These are phyloP conservation scores for Ruditapes philippinarum DNA, from an alignment of 1,140 invertebrate species.

Conservation along the genomic window DNA sequence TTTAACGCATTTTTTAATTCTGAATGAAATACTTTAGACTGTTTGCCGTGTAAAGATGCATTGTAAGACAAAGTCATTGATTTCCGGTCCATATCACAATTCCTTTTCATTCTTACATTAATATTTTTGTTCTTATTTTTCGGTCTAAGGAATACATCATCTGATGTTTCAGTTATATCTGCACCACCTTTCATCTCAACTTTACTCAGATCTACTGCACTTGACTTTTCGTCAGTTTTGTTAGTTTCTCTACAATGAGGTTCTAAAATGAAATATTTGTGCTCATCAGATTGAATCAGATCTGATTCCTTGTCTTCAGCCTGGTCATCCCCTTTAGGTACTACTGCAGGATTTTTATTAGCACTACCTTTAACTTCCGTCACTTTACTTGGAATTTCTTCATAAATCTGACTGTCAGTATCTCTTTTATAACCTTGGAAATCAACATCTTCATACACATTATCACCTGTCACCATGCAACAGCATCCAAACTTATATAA, in stretches of 20 bases:
- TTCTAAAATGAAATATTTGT: conserved; percentile 56
- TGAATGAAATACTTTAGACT: background rate
- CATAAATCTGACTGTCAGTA: background rate
- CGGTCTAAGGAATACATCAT: background rate
- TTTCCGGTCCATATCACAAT: conserved; percentile 22
- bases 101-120: background rate
- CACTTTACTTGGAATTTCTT: background rate
- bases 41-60: background rate
- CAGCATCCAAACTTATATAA: conserved; percentile 7
- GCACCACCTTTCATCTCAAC: background rate
- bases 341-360: background rate
- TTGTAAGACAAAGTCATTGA: conserved; percentile 32
- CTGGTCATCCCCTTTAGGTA: background rate
- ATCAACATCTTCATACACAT: conserved; percentile 15
- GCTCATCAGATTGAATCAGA: conserved; percentile 31
- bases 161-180: background rate
- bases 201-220: background rate
- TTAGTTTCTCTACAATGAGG: background rate
- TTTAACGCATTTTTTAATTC: conserved; percentile 57
- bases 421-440: conserved; percentile 6
- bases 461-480: background rate
- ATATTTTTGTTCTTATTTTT: background rate
- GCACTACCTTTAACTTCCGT: background rate
- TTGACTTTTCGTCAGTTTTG: background rate
- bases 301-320: background rate